Evolutionary conservation across 30 jellyfish, hydroid and myxozoan genomes (phyloP).

Genomic region (Rhopilema esculentum): DNA sequence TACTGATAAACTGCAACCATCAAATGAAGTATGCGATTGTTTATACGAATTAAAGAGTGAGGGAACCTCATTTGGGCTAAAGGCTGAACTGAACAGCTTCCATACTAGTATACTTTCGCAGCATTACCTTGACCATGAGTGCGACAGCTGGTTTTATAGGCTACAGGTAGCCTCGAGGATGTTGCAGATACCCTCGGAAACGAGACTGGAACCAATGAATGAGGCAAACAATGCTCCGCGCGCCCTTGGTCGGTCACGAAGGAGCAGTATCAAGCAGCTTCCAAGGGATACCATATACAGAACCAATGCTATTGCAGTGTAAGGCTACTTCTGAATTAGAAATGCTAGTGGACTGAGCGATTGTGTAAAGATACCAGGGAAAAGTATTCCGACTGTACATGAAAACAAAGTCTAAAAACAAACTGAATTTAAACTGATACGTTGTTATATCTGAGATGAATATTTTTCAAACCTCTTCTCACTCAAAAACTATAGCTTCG

Average conservation of each 20-base stretch:
- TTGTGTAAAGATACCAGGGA: too few species aligned
- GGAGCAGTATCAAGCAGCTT: not conserved
- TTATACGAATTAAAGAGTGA: not conserved
- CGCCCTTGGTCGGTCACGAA: constrained; percentile 38
- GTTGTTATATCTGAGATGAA: too few species aligned
- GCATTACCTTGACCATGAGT: constrained; percentile 1
- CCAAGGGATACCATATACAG: constrained; percentile 11
- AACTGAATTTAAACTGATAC: too few species aligned
- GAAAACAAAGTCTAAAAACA: too few species aligned
- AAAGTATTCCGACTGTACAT: too few species aligned
- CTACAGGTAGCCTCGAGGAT: constrained; percentile 4
- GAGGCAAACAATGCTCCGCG: constrained; percentile 42
- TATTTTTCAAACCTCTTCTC: too few species aligned
- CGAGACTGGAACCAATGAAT: not conserved
- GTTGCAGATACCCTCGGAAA: constrained; percentile 19
- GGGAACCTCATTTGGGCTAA: not conserved
- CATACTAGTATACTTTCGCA: not conserved
- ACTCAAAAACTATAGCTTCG: too few species aligned
- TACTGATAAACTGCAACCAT: not conserved
- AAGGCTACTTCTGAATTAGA: too few species aligned
- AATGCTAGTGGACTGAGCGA: too few species aligned
- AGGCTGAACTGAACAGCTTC: not conserved
- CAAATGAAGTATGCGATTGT: not conserved
- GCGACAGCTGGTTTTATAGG: constrained; percentile 19
- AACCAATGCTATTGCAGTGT: constrained; percentile 33